phyloP scores from a whole-genome alignment of 2,797 vertebrate genomes.

The Podarcis lilfordi region DNA sequence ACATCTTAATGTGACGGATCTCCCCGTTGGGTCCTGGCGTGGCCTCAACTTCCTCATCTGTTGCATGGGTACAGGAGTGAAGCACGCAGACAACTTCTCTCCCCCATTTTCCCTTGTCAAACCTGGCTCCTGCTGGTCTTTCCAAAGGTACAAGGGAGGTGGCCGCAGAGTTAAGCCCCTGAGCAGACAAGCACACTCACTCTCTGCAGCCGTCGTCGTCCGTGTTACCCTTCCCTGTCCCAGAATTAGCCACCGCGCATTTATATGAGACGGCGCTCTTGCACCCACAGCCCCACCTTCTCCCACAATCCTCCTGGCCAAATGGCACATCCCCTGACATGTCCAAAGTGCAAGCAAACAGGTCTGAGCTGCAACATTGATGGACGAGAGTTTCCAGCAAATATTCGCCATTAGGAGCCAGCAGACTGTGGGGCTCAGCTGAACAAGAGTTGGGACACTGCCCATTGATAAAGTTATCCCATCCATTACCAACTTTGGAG shows the following conservation, averaged over 20 bases:
- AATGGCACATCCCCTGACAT: neutral
- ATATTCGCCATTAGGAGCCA: neutral
- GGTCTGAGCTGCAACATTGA: neutral
- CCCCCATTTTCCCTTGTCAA: neutral
- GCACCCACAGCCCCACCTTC: neutral
- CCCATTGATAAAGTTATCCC: neutral
- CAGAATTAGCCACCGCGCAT: neutral
- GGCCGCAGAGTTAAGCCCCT: neutral
- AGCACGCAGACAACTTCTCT: too few species aligned
- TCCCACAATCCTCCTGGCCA: neutral
- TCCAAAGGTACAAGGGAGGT: neutral
- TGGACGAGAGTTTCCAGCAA: neutral
- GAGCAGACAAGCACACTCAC: neutral
- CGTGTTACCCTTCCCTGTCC: neutral
- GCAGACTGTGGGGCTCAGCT: accelerated
- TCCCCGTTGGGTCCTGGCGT: neutral
- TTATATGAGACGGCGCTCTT: neutral
- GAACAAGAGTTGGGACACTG: neutral
- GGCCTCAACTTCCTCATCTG: too few species aligned
- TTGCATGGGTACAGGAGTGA: neutral
- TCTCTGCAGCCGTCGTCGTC: too few species aligned
- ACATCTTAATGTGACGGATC: accelerated
- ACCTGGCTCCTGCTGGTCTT: neutral
- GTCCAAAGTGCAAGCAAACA: conserved; percentile 40
- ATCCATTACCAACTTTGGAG: neutral